These are phyloP conservation scores for Drosophila mulleri DNA, from an alignment of 2,888 invertebrate genomes.

Conservation along the genomic window DNA sequence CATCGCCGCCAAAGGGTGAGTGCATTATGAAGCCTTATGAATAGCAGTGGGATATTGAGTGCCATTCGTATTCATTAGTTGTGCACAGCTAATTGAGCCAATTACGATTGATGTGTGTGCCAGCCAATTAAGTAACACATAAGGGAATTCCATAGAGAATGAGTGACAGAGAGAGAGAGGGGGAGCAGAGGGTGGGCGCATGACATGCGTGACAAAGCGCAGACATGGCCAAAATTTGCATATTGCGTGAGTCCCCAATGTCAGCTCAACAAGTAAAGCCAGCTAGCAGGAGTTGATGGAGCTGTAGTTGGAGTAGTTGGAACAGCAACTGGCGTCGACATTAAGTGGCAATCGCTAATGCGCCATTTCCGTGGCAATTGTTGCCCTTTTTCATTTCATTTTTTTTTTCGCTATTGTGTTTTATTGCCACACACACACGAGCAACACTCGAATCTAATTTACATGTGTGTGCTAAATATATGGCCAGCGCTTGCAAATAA, in stretches of 20 bases:
- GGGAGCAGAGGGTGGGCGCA: background rate
- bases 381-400: constrained; percentile 15
- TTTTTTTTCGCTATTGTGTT: constrained; percentile 18
- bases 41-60: constrained; percentile 26
- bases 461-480: constrained; percentile 23
- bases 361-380: constrained; percentile 71
- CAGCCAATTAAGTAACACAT: constrained; percentile 48
- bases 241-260: constrained; percentile 70
- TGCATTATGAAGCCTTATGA: constrained; percentile 38
- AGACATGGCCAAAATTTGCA: constrained; percentile 65
- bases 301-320: background rate
- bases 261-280: constrained; percentile 48
- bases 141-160: constrained; percentile 6
- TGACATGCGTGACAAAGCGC: constrained; percentile 63
- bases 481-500: constrained; percentile 16
- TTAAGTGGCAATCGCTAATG: constrained; percentile 75
- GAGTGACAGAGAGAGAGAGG: background rate
- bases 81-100: constrained; percentile 61
- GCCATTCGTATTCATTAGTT: constrained; percentile 58
- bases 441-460: constrained; percentile 36
- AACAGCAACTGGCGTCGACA: constrained; percentile 29
- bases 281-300: background rate
- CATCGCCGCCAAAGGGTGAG: constrained; percentile 85
- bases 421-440: constrained; percentile 53
- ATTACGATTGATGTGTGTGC: constrained; percentile 58